phyloP scores from a whole-genome alignment of 2,113 vertebrate genomes.

The Chionodraco myersi region DNA sequence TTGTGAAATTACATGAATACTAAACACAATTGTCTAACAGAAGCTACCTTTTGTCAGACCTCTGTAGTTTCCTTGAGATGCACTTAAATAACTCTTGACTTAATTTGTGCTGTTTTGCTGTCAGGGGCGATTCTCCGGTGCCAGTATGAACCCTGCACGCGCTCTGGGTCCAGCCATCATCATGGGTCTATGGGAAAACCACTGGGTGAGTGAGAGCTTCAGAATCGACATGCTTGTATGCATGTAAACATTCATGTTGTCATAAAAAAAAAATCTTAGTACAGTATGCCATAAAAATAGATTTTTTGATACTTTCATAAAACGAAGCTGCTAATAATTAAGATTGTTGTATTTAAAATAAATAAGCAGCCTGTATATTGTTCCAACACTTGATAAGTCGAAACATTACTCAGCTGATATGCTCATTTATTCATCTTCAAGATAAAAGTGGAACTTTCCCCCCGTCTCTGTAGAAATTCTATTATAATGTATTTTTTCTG shows the following conservation, averaged over 20 bases:
- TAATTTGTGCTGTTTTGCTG: neutral
- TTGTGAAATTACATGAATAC: too few relatives aligned
- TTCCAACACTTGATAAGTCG: too few relatives aligned
- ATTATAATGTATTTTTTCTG: neutral
- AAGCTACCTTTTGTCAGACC: too few relatives aligned
- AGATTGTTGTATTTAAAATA: too few relatives aligned
- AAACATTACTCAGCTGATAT: neutral
- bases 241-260: neutral
- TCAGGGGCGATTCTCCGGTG: slow-evolving; percentile 86
- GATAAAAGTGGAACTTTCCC: neutral
- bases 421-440: neutral
- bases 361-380: too few relatives aligned
- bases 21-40: too few relatives aligned
- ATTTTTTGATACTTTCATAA: too few relatives aligned
- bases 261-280: neutral
- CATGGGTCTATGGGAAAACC: slow-evolving; percentile 87
- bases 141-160: slow-evolving; percentile 87
- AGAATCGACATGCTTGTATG: too few relatives aligned
- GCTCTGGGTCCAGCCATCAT: slow-evolving; percentile 86
- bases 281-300: too few relatives aligned
- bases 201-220: slow-evolving; percentile 83
- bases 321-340: too few relatives aligned
- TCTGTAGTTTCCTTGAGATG: neutral
- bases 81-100: neutral
- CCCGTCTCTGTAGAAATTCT: neutral